Evolutionary conservation across 2,113 vertebrate genomes (phyloP).

Genomic region (Sylvicapra grimmia): DNA sequence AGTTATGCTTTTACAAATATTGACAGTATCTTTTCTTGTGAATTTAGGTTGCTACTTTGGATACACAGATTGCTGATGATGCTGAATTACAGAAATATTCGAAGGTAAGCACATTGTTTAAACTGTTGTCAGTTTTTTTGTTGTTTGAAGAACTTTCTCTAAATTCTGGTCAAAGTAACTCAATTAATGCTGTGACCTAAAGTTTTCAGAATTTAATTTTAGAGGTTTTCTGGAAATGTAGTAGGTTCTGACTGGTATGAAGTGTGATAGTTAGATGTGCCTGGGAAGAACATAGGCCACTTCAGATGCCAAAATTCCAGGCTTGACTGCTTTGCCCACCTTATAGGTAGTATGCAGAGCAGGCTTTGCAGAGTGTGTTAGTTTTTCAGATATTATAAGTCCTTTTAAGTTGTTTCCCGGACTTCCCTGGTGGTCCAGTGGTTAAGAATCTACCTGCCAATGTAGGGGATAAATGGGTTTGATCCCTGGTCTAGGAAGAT

Average conservation of each 20-base stretch:
- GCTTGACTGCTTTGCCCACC: not conserved
- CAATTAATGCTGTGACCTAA: not conserved
- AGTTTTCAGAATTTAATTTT: not conserved
- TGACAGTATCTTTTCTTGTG: not conserved
- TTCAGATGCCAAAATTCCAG: not conserved
- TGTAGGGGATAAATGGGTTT: not conserved
- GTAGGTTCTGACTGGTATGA: not conserved
- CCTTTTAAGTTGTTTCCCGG: not conserved
- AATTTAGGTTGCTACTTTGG: slow-evolving; percentile 87
- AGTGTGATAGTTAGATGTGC: not conserved
- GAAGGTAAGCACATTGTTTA: slow-evolving; percentile 82
- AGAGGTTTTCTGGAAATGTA: not conserved
- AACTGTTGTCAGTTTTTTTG: not conserved
- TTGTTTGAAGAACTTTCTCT: not conserved
- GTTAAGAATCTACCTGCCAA: not conserved
- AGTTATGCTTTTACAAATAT: not conserved
- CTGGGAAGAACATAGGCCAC: not conserved
- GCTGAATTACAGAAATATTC: slow-evolving; percentile 93
- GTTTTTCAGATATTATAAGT: not conserved
- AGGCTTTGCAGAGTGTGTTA: not conserved
- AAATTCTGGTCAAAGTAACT: not conserved
- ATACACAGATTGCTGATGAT: slow-evolving; percentile 89
- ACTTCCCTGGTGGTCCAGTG: not conserved
- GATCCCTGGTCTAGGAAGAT: not conserved
- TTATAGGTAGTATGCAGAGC: not conserved